Evolutionary conservation across 2,113 vertebrate species (phyloP).

Genomic region (Neodontobutis hainanensis): DNA sequence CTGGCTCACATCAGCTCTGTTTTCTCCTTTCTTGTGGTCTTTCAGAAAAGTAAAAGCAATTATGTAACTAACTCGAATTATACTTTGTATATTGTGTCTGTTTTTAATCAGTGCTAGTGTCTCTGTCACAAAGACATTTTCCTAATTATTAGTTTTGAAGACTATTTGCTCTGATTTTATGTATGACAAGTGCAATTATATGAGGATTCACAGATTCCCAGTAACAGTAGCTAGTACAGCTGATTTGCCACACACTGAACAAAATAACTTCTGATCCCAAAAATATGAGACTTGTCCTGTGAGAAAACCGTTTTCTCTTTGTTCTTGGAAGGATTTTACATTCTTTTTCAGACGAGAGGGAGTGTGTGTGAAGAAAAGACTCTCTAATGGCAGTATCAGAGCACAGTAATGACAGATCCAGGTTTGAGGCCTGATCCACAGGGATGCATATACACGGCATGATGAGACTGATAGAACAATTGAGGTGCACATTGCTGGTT

Average conservation of each 20-base stretch:
- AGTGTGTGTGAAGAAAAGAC: slow-evolving; percentile 38
- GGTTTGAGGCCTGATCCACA: slow-evolving; percentile 45
- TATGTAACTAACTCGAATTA: too few species aligned
- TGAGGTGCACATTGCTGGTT: slow-evolving; percentile 34
- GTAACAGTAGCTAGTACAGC: slow-evolving; percentile 17
- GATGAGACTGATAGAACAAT: slow-evolving; percentile 48
- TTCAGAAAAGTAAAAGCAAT: too few species aligned
- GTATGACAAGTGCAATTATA: slow-evolving; percentile 1
- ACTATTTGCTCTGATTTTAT: slow-evolving; percentile 5
- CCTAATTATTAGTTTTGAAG: background rate
- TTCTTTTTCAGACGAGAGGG: slow-evolving; percentile 52
- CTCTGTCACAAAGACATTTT: too few species aligned
- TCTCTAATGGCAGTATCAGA: slow-evolving; percentile 57
- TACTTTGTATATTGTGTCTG: too few species aligned
- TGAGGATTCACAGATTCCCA: slow-evolving; percentile 4
- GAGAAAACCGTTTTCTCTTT: slow-evolving; percentile 48
- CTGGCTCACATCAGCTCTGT: too few species aligned
- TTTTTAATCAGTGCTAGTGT: background rate
- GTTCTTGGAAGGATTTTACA: slow-evolving; percentile 45
- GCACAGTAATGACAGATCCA: slow-evolving; percentile 60
- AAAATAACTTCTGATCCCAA: slow-evolving; percentile 13
- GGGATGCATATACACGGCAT: slow-evolving; percentile 30
- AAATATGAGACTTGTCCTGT: slow-evolving; percentile 19
- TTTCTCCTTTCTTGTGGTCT: too few species aligned
- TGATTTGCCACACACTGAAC: slow-evolving; percentile 22